Conservation (phyloP, 2,797 vertebrate species). For the Crenuchus spilurus region DNA sequence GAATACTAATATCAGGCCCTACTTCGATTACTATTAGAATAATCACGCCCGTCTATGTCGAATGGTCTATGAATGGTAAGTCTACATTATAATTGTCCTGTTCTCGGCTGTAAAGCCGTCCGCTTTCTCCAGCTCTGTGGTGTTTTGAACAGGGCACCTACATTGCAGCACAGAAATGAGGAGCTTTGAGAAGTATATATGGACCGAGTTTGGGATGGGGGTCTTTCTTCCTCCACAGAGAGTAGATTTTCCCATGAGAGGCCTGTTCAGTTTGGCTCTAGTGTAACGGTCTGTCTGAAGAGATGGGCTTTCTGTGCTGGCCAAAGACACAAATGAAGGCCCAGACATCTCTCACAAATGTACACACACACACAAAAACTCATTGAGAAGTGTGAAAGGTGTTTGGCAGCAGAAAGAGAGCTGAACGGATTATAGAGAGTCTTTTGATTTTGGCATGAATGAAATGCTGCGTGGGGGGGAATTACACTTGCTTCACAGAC, state of each 20-base stretch:
- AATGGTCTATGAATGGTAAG: slow-evolving; percentile 17
- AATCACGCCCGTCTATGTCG: too few relatives aligned
- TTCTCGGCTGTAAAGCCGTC: slow-evolving; percentile 28
- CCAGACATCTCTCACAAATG: slow-evolving; percentile 8
- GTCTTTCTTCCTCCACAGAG: slow-evolving; percentile 7
- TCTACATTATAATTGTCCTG: slow-evolving; percentile 15
- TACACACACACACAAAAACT: not conserved
- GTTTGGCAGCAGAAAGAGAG: slow-evolving; percentile 36
- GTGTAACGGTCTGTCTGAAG: slow-evolving; percentile 21
- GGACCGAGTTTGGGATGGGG: slow-evolving; percentile 1
- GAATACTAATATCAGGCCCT: too few relatives aligned
- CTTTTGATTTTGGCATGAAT: slow-evolving; percentile 11
- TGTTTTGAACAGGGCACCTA: not conserved
- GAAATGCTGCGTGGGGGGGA: not conserved
- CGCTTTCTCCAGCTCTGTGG: not conserved
- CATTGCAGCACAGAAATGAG: not conserved
- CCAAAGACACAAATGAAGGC: slow-evolving; percentile 47
- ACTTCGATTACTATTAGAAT: too few relatives aligned
- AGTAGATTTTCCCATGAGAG: slow-evolving; percentile 48
- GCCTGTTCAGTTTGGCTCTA: slow-evolving; percentile 26
- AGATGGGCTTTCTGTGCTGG: slow-evolving; percentile 30
- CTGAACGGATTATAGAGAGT: slow-evolving; percentile 29
- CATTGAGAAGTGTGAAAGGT: slow-evolving; percentile 26
- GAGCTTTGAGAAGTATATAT: not conserved
- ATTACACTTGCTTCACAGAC: slow-evolving; percentile 1